Conservation (phyloP, 2,888 invertebrate genomes). For the Zaprionus bogoriensis region DNA sequence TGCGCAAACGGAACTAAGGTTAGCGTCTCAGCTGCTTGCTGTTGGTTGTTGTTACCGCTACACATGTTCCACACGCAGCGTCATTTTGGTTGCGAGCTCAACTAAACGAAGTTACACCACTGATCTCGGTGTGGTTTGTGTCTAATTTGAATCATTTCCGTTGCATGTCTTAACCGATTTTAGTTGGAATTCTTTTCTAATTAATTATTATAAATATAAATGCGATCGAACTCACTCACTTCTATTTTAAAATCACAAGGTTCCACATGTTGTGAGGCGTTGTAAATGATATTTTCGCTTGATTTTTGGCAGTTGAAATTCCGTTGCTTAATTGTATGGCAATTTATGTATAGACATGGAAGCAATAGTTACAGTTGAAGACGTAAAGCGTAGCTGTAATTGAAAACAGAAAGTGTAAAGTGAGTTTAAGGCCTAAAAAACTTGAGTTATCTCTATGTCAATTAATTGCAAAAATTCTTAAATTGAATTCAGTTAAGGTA, state of each 20-base stretch:
- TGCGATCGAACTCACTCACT: constrained; percentile 25
- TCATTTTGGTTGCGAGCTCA: constrained; percentile 11
- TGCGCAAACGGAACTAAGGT: background rate
- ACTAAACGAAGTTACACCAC: constrained; percentile 28
- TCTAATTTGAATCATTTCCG: background rate
- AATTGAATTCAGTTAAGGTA: too few relatives aligned
- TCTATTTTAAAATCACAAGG: constrained; percentile 18
- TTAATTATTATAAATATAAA: too few relatives aligned
- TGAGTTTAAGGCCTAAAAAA: background rate
- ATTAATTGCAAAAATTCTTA: too few relatives aligned
- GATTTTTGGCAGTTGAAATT: constrained; percentile 36
- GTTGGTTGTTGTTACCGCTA: constrained; percentile 22
- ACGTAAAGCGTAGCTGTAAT: constrained; percentile 32
- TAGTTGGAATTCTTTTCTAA: background rate
- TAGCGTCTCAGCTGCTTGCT: constrained; percentile 16
- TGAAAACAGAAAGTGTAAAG: background rate
- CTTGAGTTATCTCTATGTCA: too few relatives aligned
- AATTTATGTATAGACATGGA: constrained; percentile 52
- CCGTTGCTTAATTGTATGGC: constrained; percentile 40
- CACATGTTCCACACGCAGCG: constrained; percentile 8
- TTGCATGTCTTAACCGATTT: too few relatives aligned
- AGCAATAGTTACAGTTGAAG: constrained; percentile 51
- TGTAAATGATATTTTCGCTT: constrained; percentile 19
- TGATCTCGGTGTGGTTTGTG: background rate
- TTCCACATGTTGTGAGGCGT: constrained; percentile 29